phyloP scores from a whole-genome alignment of 1,140 invertebrate genomes.

The Condylostylus longicornis region DNA sequence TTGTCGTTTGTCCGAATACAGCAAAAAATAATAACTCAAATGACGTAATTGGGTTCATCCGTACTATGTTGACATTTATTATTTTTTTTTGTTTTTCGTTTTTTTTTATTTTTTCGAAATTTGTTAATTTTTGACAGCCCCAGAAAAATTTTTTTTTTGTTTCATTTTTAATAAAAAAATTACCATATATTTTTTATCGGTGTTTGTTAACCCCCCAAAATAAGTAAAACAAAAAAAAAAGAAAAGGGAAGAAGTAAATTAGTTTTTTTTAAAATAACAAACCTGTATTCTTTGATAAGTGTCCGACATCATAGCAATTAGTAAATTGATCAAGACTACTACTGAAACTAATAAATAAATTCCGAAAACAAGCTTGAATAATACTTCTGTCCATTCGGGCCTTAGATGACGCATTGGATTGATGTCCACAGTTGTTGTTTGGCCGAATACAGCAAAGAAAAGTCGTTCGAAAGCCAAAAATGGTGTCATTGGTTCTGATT shows the following conservation, averaged over 20 bases:
- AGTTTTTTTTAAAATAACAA: conserved; percentile 26
- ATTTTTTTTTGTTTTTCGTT: no score
- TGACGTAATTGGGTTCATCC: conserved; percentile 73
- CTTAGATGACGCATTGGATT: conserved; percentile 48
- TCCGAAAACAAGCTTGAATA: conserved; percentile 80
- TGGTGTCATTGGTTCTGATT: conserved; percentile 65
- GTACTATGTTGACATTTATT: conserved; percentile 56
- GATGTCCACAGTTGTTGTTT: conserved; percentile 77
- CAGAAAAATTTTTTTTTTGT: no score
- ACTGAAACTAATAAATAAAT: conserved; percentile 95
- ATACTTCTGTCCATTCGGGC: conserved; percentile 60
- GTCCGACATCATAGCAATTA: conserved; percentile 99
- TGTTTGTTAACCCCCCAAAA: neutral
- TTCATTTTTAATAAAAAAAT: neutral
- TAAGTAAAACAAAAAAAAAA: conserved; percentile 9
- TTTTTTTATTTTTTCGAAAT: no score
- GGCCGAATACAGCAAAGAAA: conserved; percentile 95
- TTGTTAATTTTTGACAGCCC: no score
- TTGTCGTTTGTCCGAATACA: conserved; percentile 92
- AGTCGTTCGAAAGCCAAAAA: conserved; percentile 88
- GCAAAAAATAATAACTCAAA: conserved; percentile 98
- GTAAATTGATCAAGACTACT: conserved; percentile 93
- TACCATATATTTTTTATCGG: neutral
- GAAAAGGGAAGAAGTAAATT: conserved; percentile 10
- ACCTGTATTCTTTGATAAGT: conserved; percentile 95